Evolutionary conservation across 1,140 invertebrate species (phyloP), one percentile per base, ranked within the genome.

Genomic region (Hesperophylax magnus): DNA sequence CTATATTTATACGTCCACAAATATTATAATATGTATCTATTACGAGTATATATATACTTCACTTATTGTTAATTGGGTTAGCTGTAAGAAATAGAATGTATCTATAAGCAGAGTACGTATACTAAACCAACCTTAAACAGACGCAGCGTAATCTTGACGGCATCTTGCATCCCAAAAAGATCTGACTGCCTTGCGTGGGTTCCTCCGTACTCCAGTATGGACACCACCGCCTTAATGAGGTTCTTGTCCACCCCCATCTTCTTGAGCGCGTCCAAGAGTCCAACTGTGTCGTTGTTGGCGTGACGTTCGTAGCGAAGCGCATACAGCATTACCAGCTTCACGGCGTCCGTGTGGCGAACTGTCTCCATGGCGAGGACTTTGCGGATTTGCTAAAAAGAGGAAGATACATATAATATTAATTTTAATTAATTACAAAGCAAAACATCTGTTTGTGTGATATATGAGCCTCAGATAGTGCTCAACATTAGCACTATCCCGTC

Each of bases 311-410:
- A 99, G 61, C 97, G 93, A 27, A 99, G 88, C 2, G 96, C 96
- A 90, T 99, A 99, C 15, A 99, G 86, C 90, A 98, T 95, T 0
- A 99, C 97, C 63, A 99, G 90, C 84, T 97, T 94, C 1, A 94
- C 91, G 22, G 96, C 95, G 90, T 99, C 98, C 24, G 94, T 89
- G 79, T 96, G 91, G 78, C 94, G 90, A 3, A 98, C 92, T 84
- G 94, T 92, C 27, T 93, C 92, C 86, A 93, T 93, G 5, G 91
- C 87, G 18, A 98, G 88, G 2, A 97, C 87, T 84, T 92, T 91
- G 83, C 93, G 94, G 14, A 97, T 92, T 86, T 93, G 93, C 92
- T 93, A 87, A 18, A 31, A 71, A 47, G 9, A 47, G 11, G 39
- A 47, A 47, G 8, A 47, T 47, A 47, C 14, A 1, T 14, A 9